These are phyloP conservation scores for Cylloceria caligata DNA, from an alignment of 2,888 invertebrate genomes.

Conservation along the genomic window DNA sequence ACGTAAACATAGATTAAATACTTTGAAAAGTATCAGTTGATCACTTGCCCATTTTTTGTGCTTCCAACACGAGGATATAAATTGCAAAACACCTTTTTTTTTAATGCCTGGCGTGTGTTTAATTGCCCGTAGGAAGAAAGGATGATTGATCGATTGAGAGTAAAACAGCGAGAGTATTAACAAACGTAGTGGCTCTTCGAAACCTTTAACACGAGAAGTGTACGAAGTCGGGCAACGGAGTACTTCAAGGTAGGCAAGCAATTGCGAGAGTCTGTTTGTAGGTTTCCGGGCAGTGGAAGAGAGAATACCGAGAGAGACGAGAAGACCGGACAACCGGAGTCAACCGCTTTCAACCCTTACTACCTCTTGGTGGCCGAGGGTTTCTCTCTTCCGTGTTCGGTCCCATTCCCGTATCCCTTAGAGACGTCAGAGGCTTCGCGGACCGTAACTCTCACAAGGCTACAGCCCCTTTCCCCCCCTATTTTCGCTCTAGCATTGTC, in stretches of 20 bases:
- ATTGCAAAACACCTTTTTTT: too few species aligned
- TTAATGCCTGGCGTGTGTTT: too few species aligned
- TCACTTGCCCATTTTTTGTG: too few species aligned
- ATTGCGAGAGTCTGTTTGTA: conserved; percentile 20
- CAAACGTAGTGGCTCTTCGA: not conserved
- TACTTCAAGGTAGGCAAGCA: not conserved
- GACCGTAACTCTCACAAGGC: conserved; percentile 22
- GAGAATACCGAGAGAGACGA: conserved; percentile 17
- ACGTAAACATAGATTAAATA: not conserved
- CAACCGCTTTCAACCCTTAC: conserved; percentile 45
- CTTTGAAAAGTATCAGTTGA: not conserved
- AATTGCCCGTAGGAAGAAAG: not conserved
- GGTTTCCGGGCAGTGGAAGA: conserved; percentile 21
- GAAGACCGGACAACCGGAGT: conserved; percentile 27
- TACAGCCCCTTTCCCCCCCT: not conserved
- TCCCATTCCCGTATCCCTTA: not conserved
- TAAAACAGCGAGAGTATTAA: not conserved
- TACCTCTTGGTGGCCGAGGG: conserved; percentile 11
- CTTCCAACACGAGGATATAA: too few species aligned
- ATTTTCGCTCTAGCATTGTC: conserved; percentile 26
- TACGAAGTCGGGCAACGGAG: conserved; percentile 9
- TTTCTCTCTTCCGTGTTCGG: not conserved
- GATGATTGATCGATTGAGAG: conserved; percentile 29
- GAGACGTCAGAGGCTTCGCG: conserved; percentile 36
- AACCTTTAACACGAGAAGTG: not conserved